These are phyloP conservation scores for Lophotriccus pileatus DNA, from an alignment of 2,797 vertebrate genomes.

Conservation along the genomic window DNA sequence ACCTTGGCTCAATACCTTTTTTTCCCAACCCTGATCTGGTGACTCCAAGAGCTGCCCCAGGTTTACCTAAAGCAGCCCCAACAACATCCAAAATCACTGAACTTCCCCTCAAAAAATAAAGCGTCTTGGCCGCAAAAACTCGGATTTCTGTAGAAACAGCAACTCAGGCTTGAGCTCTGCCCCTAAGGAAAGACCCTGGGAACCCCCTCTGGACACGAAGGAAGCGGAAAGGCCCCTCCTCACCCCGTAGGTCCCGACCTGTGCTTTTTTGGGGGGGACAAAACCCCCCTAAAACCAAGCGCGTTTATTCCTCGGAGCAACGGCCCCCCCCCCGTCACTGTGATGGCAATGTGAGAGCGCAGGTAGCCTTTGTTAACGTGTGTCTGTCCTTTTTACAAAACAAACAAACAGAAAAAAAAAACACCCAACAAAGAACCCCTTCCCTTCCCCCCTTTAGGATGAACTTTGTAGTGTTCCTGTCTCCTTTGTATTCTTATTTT, in stretches of 20 bases:
- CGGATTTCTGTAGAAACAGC: neutral
- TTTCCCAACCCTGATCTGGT: neutral
- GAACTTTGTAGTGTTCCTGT: conserved; percentile 56
- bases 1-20: no score
- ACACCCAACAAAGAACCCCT: no score
- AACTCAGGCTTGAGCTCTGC: neutral
- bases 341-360: conserved; percentile 62
- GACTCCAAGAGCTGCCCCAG: neutral
- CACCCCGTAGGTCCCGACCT: neutral
- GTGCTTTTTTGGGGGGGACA: neutral
- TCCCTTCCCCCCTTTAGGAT: neutral
- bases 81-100: rapidly evolving
- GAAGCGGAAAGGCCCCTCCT: neutral
- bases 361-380: conserved; percentile 40
- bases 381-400: conserved; percentile 45
- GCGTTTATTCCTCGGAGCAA: neutral
- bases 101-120: neutral
- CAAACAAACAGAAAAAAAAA: neutral
- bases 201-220: neutral
- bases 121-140: neutral
- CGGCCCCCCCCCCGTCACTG: conserved; percentile 55
- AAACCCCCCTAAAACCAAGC: neutral
- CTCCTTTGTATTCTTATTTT: conserved; percentile 32
- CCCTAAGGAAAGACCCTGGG: neutral
- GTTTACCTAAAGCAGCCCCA: rapidly evolving